Base-by-base conservation (phyloP, 2,888 invertebrate genomes). In the Cinara cedri region DNA sequence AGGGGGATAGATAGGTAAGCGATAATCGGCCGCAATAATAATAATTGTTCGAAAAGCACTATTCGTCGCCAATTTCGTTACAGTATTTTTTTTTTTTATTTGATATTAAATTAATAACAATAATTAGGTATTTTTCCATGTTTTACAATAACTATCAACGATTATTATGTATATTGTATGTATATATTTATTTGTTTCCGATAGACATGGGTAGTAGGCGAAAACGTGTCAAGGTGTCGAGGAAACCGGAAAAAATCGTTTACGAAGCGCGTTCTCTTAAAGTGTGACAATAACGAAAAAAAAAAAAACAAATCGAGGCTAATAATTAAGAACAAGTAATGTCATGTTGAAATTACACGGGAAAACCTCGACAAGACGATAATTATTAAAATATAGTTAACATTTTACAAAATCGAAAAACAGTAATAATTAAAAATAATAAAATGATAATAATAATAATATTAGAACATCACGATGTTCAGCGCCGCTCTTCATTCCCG, bases 161-260 rank as follows among this genome's bases (percentile, higher is more conserved):
- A n/a, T 62, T 6, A 21, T 16, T 46, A 46, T 51, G 8, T 71
- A 65, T 26, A 44, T 54, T 34, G 6, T 34, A 34, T n/a, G n/a
- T n/a, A n/a, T n/a, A n/a, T n/a, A n/a, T n/a, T n/a, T 34, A 34
- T 34, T 34, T 6, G 34, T 6, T 4, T 34, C 14, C 60, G 46
- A 42, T 16, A 26, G 21, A 54, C 34, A n/a, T n/a, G n/a, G n/a
- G n/a, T 34, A 6, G 34, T 34, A 34, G 34, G 34, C 6, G 34
- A 9, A 68, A 78, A 70, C 51, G 42, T 78, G 78, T 78, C 78
- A 70, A 70, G 78, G 78, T 19, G 1, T 49, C 65, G 54, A 63
- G 51, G 60, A 70, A 62, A 78, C 68, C 68, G 49, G 78, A 70
- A 70, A 70, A 19, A 54, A 49, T 60, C 49, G n/a, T 68, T 74